Evolutionary conservation across 1,140 invertebrate genomes (phyloP), one percentile per base, ranked within the genome.

Genomic region (Cydia pomonella): DNA sequence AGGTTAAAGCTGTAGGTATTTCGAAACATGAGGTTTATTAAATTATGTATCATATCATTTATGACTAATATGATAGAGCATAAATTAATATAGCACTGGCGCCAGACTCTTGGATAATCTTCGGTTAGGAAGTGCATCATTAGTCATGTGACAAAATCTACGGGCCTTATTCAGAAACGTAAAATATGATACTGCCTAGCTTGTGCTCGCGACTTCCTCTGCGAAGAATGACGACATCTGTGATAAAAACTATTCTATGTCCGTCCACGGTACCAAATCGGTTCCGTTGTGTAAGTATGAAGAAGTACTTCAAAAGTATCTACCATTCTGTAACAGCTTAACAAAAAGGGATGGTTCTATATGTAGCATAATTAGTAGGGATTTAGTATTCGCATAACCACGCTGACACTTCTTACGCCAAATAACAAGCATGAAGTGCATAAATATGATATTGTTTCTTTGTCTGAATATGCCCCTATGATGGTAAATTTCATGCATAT

Each of bases 111-210:
- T 75, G 75, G 73, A 76, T 74, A 75, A 75, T 44, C 63, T 66
- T 33, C 27, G 27, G 23, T n/a, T 72, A 75, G 77, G 77, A 78
- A 79, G 77, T 72, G 64, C 77, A 79, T 78, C 75, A 29, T 66
- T n/a, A 29, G 27, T 66, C 18, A 66, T 66, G 63, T 66, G 63
- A 66, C 63, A 16, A 66, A 13, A 33, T 66, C 4, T 66, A n/a
- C 16, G n/a, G 6, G 3, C 5, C 16, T 0, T 50, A 50, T 50
- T 50, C 47, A 50, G 47, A 50, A 50, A 50, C 47, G 41, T 7
- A 50, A 50, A 50, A 50, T 50, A 50, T 50, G n/a, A 50, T 50
- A 7, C 1, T 44, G 7, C 41, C 10, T 33, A 29, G n/a, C 38
- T 41, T 41, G 13, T 44, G 41, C 13, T 16, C 41, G 41, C 13